Evolutionary conservation across 2,888 invertebrate genomes (phyloP).

Genomic region (Tetragnatha montana): DNA sequence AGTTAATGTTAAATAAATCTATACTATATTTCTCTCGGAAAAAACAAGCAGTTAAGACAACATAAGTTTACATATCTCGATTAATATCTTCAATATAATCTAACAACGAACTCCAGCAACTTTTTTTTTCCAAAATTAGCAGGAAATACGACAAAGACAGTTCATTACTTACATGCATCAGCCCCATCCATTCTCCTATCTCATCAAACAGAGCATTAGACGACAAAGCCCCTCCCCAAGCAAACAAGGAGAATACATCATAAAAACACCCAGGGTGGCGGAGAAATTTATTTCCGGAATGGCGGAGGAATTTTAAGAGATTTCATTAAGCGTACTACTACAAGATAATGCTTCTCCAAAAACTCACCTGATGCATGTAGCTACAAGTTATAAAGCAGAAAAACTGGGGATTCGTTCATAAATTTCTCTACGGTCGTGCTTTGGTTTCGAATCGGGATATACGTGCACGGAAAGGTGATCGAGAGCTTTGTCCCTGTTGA

Average conservation of each 20-base stretch:
- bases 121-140: no score
- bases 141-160: background rate
- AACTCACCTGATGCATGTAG: background rate
- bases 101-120: no score
- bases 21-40: no score
- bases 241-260: background rate
- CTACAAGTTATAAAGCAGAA: background rate
- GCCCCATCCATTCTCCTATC: background rate
- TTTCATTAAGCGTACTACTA: background rate
- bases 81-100: no score
- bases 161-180: background rate
- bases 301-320: slow-evolving; percentile 38
- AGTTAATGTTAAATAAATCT: no score
- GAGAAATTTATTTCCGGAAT: slow-evolving; percentile 10
- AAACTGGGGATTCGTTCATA: slow-evolving; percentile 24
- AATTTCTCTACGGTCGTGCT: slow-evolving; percentile 15
- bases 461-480: slow-evolving; percentile 34
- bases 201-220: background rate
- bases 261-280: background rate
- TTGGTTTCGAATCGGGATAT: slow-evolving; percentile 7
- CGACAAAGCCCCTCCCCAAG: background rate
- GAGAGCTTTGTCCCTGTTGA: background rate
- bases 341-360: background rate
- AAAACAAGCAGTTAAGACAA: no score
- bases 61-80: no score